Evolutionary conservation across 2,888 invertebrate species (phyloP), one percentile per base, ranked within the genome.

Genomic region (Clunio marinus): DNA sequence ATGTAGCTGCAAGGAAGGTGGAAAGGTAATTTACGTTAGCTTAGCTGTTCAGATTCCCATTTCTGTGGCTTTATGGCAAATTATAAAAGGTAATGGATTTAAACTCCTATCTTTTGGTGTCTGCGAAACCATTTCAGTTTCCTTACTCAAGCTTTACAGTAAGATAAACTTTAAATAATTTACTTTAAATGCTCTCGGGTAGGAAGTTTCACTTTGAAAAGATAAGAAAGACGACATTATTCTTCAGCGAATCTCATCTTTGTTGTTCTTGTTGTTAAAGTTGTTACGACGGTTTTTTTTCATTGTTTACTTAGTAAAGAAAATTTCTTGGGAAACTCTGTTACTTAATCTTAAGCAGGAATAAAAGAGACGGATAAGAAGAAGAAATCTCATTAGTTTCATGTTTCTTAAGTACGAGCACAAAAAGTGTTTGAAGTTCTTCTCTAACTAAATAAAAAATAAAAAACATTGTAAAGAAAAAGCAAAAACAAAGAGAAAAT

Each of bases 301-400:
- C 22, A 24, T 32, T 59, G 59, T 59, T 59, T 28, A 59, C 20
- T 59, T 20, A 59, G 28, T 59, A 59, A 59, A 20, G 2, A 17
- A 35, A 59, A 59, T 59, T 59, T 59, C 28, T 59, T 5, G n/a
- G 17, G 35, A 59, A 28, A 59, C n/a, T 41, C 13, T 62, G 62
- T 41, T 15, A 62, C 37, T 28, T 51, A 51, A 51, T 51, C 51
- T 51, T 10, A 46, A 58, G 13, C 45, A 7, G 32, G 32, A 22
- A 22, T 2, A 51, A n/a, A n/a, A n/a, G n/a, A n/a, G n/a, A n/a
- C n/a, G n/a, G n/a, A n/a, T n/a, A n/a, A n/a, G n/a, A n/a, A n/a
- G n/a, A n/a, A n/a, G n/a, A n/a, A 51, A 51, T 51, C 51, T 51
- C 51, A 51, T 51, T 51, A 51, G 22, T n/a, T n/a, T n/a, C n/a